Conservation (phyloP, 2,888 invertebrate genomes). For the Apantesis nais region DNA sequence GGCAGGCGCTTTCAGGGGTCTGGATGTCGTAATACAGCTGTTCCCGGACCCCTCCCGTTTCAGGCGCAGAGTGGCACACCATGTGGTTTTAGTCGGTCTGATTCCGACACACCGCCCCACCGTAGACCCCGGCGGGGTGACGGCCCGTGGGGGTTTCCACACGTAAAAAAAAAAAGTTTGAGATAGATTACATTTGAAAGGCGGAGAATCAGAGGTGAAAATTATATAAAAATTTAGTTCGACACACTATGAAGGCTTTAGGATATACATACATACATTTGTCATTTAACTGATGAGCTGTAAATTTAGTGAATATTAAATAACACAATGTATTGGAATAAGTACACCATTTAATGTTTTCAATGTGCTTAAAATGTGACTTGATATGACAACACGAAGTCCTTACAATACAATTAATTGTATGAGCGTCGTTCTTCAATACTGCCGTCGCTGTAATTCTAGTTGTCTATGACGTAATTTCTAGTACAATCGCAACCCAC, state of each 20-base stretch:
- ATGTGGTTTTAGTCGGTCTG: no score
- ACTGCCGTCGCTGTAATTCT: conserved; percentile 3
- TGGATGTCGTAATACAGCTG: no score
- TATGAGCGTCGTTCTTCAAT: conserved; percentile 12
- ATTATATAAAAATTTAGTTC: neutral
- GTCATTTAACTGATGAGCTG: neutral
- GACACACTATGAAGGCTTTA: neutral
- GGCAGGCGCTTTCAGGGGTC: no score
- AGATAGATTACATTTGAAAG: neutral
- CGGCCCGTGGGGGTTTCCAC: no score
- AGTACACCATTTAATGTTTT: conserved; percentile 21
- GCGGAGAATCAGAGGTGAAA: neutral
- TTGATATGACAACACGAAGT: conserved; percentile 31
- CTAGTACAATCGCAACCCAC: conserved; percentile 68
- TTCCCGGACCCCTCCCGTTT: no score
- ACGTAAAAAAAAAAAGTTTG: no score
- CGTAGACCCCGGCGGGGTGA: no score
- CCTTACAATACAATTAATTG: conserved; percentile 16
- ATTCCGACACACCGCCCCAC: no score
- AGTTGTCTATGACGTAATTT: conserved; percentile 45
- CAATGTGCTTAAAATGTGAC: conserved; percentile 13
- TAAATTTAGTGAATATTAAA: neutral
- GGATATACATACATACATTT: no score
- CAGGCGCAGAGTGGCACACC: no score
- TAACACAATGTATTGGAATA: neutral